Evolutionary conservation across 2,888 invertebrate genomes (phyloP), one percentile per base, ranked within the genome.

Genomic region (Lasioglossum vierecki): DNA sequence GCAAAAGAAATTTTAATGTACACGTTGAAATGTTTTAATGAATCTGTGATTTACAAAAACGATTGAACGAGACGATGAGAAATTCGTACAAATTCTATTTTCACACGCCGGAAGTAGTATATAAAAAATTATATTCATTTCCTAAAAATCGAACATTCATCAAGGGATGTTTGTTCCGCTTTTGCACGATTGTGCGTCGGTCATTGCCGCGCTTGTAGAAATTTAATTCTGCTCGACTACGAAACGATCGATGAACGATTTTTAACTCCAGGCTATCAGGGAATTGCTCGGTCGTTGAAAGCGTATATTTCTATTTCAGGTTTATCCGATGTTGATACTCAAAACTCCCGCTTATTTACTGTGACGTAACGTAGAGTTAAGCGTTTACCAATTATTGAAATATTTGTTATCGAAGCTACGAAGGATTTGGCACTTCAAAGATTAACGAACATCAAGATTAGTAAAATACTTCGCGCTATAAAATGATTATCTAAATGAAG

Each of bases 221-320:
- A 66, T 66, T 66, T 15, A 66, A 66, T 35, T 66, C 66, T 18
- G 35, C 15, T 81, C 30, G 46, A 44, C 46, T 73, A n/a, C 53
- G 60, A 70, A 46, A n/a, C 26, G 73, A 35, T 63, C 66, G 15
- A 60, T 15, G 44, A 22, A 11, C 73, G 26, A 80, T 75, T 75
- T 70, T 72, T 35, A 5, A 74, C 15, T 60, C 60, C 49, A 35
- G 22, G 60, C 60, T 60, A 60, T 60, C 60, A 26, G 26, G 15
- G 60, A 60, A 60, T 39, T 8, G 6, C 46, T 11, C 22, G 13
- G 22, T 0, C 35, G 13, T 49, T 6, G n/a, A 53, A 18, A 22
- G 8, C 15, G 35, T 30, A 60, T 26, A 26, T 49, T 13, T 49
- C 26, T 70, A 26, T 63, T 22, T 41, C 66, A 15, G 66, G 66